Conservation (phyloP, 1,140 invertebrate species). For the Coenobita brevimanus region DNA sequence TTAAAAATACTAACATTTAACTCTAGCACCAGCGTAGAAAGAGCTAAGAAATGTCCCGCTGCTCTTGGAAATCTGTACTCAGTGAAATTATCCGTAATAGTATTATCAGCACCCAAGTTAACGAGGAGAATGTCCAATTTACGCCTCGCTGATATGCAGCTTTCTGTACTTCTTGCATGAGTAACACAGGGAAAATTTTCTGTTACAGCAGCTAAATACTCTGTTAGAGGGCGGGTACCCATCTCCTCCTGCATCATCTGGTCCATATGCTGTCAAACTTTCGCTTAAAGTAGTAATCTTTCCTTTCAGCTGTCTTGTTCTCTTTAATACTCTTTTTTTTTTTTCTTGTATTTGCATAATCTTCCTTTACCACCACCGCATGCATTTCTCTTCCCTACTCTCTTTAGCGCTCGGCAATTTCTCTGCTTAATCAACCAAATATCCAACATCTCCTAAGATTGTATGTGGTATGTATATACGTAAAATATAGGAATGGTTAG, state of each 20-base stretch:
- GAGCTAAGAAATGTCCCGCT: neutral
- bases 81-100: neutral
- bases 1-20: neutral
- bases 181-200: constrained; percentile 3
- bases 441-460: no score
- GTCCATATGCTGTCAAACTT: neutral
- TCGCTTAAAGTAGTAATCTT: neutral
- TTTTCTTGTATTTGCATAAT: neutral
- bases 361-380: neutral
- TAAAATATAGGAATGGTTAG: no score
- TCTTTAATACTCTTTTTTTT: neutral
- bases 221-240: neutral
- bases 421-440: neutral
- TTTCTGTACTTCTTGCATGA: neutral
- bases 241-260: neutral
- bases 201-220: neutral
- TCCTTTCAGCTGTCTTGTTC: neutral
- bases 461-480: no score
- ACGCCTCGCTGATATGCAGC: neutral
- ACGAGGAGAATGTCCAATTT: constrained; percentile 15
- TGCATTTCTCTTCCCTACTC: neutral
- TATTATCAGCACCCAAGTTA: neutral
- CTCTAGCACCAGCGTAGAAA: constrained; percentile 4
- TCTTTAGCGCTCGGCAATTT: neutral
- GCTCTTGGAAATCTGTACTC: neutral